Evolutionary conservation across 1,140 invertebrate genomes (phyloP), one percentile per base, ranked within the genome.

Genomic region (Cydia strobilella): DNA sequence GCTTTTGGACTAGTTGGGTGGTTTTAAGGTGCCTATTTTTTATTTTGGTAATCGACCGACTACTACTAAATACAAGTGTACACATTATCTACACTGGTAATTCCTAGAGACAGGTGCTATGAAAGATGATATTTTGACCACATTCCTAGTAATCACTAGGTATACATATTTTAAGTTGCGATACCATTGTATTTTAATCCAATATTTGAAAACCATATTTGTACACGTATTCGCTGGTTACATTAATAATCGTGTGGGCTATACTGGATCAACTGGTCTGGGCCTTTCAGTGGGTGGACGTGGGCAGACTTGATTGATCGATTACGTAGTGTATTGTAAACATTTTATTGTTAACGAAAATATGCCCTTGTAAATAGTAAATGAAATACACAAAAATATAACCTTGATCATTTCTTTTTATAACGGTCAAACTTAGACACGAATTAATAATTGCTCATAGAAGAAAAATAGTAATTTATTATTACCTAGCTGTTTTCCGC

Each of bases 281-380:
- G 66, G 66, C 25, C 7, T 69, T 69, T 31, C 54, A 42, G 65
- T 69, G 65, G 65, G 65, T 39, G 65, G 65, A 69, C 15, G 65
- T 69, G 25, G 65, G 65, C 18, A 59, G 65, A 35, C 23, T 69
- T 69, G 65, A 69, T 42, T 69, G 65, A 66, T 66, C 27, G 63
- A 69, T 69, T n/a, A 42, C 39, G 42, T 69, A 0, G n/a, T 10
- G 15, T 18, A 69, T 42, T n/a, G 63, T 18, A 54, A n/a, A 23
- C 20, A 12, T 59, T n/a, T 10, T 59, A 59, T 59, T 59, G 54
- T 59, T 23, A 9, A 23, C 54, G 18, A 59, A 23, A 59, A 59
- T 6, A 18, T 59, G 54, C 9, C 20, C 54, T 18, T 23, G 20
- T 59, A 23, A 23, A 59, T n/a, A 59, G 23, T 59, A 23, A 59